These are phyloP conservation scores for Diorhabda sublineata DNA, from an alignment of 1,140 invertebrate species.

Conservation along the genomic window DNA sequence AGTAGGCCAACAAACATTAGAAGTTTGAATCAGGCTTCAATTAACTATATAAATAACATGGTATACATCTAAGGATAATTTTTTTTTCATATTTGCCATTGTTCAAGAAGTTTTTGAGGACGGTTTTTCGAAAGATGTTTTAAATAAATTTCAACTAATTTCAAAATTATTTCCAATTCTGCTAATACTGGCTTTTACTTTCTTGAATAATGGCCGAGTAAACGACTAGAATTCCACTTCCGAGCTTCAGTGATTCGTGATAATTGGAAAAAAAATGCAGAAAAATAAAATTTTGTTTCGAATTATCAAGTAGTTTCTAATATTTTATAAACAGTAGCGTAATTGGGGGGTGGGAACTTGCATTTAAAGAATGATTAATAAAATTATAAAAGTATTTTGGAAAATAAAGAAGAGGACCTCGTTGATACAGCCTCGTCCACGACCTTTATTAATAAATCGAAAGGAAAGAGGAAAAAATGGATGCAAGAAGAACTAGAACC, in stretches of 20 bases:
- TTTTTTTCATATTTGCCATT: slow-evolving; percentile 34
- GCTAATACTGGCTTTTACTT: slow-evolving; percentile 45
- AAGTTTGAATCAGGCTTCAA: slow-evolving; percentile 20
- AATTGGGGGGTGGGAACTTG: no score
- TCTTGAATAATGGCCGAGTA: slow-evolving; percentile 37
- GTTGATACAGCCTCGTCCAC: no score
- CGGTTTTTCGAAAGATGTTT: slow-evolving; percentile 40
- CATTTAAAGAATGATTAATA: no score
- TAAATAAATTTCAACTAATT: slow-evolving; percentile 1
- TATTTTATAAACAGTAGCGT: no score
- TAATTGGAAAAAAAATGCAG: background rate
- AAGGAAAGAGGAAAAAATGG: no score
- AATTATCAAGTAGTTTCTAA: no score
- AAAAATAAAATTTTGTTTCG: no score
- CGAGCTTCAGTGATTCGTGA: slow-evolving; percentile 21
- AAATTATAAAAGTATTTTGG: no score
- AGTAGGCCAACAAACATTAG: slow-evolving; percentile 14
- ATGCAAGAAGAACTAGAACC: no score
- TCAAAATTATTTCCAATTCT: slow-evolving; percentile 22
- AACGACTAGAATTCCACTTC: slow-evolving; percentile 43
- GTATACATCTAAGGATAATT: slow-evolving; percentile 37
- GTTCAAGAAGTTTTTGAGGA: slow-evolving; percentile 40
- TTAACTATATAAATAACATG: slow-evolving; percentile 39
- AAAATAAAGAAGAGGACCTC: no score
- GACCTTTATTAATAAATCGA: no score